Evolutionary conservation across 2,113 vertebrate genomes (phyloP).

Genomic region (Gadus macrocephalus): DNA sequence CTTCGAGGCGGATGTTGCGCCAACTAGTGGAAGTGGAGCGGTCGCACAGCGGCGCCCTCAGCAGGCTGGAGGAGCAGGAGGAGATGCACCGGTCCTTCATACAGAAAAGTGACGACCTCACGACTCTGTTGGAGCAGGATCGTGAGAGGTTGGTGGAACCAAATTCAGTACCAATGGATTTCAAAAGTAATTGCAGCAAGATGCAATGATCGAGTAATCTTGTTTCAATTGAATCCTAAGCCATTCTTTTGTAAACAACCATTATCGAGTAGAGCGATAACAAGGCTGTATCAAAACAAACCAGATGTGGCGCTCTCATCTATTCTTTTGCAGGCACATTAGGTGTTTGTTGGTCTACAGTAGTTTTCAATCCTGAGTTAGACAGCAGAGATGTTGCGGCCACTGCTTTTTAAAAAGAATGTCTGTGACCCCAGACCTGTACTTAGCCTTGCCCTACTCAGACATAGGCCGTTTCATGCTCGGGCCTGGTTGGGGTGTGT

Average conservation of each 20-base stretch:
- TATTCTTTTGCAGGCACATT: constrained; percentile 25
- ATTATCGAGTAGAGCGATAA: no score
- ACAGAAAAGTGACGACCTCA: constrained; percentile 79
- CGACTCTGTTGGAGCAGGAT: constrained; percentile 81
- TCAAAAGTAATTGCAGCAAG: no score
- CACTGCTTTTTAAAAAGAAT: constrained; percentile 19
- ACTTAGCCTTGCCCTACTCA: constrained; percentile 52
- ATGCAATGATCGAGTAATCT: no score
- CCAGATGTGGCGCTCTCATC: constrained; percentile 4
- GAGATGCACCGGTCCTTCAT: constrained; percentile 77
- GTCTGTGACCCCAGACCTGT: constrained; percentile 50
- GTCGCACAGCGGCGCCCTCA: constrained; percentile 72
- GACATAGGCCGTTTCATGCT: constrained; percentile 51
- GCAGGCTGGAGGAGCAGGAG: constrained; percentile 79
- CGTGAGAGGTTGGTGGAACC: constrained; percentile 77
- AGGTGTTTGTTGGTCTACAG: constrained; percentile 41
- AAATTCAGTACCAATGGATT: neutral
- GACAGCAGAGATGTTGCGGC: constrained; percentile 29
- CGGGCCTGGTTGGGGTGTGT: constrained; percentile 26
- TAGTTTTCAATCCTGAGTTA: constrained; percentile 44
- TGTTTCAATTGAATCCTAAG: no score
- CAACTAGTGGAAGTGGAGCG: constrained; percentile 79
- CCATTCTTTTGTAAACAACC: no score
- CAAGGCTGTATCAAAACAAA: neutral
- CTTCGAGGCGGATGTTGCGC: constrained; percentile 73